These are phyloP conservation scores for Cordilura impudica DNA, from an alignment of 2,888 invertebrate species.

Conservation along the genomic window DNA sequence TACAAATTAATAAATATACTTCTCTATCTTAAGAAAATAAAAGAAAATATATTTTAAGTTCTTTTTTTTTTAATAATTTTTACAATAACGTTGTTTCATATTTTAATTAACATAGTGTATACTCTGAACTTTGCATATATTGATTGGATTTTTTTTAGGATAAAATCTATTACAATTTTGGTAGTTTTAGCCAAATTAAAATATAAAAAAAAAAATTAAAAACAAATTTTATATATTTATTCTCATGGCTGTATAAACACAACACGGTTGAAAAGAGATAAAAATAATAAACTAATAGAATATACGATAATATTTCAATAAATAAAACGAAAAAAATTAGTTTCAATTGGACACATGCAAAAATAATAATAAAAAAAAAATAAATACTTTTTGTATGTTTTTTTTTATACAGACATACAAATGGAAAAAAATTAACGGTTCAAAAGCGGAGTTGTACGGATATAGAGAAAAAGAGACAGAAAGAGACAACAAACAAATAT, in stretches of 20 bases:
- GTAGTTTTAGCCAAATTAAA: slow-evolving; percentile 44
- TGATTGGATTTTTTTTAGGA: slow-evolving; percentile 9
- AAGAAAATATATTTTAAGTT: no score
- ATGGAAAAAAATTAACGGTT: slow-evolving; percentile 13
- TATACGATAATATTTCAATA: slow-evolving; percentile 42
- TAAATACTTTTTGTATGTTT: slow-evolving; percentile 22
- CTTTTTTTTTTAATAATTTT: no score
- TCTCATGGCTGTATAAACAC: slow-evolving; percentile 47
- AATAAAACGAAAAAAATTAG: slow-evolving; percentile 29
- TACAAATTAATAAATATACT: no score
- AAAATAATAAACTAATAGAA: slow-evolving; percentile 38
- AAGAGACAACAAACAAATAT: slow-evolving; percentile 41
- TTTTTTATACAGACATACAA: neutral
- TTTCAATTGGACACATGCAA: slow-evolving; percentile 64
- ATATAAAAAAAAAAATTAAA: slow-evolving; percentile 35
- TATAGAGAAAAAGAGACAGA: slow-evolving; percentile 38
- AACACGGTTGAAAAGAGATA: slow-evolving; percentile 44
- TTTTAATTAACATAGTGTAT: neutral
- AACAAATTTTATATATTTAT: slow-evolving; percentile 47
- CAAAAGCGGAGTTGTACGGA: neutral
- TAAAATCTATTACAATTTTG: slow-evolving; percentile 44
- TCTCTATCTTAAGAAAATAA: no score
- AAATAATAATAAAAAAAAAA: slow-evolving; percentile 22
- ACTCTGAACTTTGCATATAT: slow-evolving; percentile 52
- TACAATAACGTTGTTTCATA: slow-evolving; percentile 11